These are phyloP conservation scores for Tryphoninae sp. DNA, from an alignment of 2,888 invertebrate genomes.

Conservation along the genomic window DNA sequence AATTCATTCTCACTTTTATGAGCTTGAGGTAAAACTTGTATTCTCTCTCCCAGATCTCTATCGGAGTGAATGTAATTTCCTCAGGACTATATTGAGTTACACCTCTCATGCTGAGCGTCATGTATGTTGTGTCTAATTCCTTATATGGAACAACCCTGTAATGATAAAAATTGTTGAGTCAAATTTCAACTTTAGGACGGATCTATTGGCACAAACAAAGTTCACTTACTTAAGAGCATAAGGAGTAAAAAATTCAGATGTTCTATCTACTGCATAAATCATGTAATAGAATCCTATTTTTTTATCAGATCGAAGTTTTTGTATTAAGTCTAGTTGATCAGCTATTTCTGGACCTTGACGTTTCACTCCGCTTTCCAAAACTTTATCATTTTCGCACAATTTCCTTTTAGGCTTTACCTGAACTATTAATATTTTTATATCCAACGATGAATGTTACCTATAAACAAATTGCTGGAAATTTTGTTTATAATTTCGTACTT, in stretches of 20 bases:
- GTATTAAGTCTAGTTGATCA: constrained; percentile 80
- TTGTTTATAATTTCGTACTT: constrained; percentile 50
- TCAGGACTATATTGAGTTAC: constrained; percentile 89
- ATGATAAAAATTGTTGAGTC: constrained; percentile 10
- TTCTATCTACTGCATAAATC: constrained; percentile 87
- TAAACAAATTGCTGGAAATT: background rate
- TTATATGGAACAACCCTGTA: constrained; percentile 88
- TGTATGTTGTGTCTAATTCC: constrained; percentile 86
- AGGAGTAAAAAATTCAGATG: constrained; percentile 88
- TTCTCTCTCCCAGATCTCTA: constrained; percentile 91
- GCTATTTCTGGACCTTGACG: constrained; percentile 69
- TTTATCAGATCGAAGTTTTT: constrained; percentile 83
- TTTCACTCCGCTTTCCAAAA: background rate
- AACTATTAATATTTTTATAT: constrained; percentile 26
- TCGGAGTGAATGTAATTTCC: constrained; percentile 90
- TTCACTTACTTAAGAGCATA: constrained; percentile 87
- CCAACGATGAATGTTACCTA: background rate
- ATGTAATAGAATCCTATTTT: constrained; percentile 89
- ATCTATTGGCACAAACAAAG: too few species aligned
- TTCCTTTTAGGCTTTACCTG: constrained; percentile 47
- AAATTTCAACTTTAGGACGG: background rate
- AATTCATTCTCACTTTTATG: constrained; percentile 84
- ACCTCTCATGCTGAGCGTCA: constrained; percentile 92
- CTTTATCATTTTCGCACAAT: constrained; percentile 9
- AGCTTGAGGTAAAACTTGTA: constrained; percentile 90